Base-by-base conservation (phyloP, 2,797 vertebrate species). In the Xyrichtys novacula region DNA sequence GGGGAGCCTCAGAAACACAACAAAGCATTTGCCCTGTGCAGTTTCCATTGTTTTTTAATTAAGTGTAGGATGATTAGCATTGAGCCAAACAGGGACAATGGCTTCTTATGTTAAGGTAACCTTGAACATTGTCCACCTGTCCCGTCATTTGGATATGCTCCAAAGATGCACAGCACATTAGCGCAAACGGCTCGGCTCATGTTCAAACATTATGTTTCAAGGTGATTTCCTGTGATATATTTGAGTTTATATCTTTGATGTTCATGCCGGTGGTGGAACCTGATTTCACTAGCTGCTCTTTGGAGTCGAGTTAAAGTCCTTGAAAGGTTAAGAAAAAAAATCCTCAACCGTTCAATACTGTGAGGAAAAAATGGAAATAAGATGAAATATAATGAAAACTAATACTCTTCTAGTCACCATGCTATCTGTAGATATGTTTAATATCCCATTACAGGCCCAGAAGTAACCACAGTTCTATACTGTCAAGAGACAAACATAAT, bases 401-500 rank as follows among this genome's bases (percentile, higher is more conserved):
- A 93, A 94, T 93, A 90, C 85, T 85, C 78, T 91, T 84, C 85
- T 81, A 74, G 85, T 86, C 80, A 78, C 85, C 62, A 52, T 82
- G 74, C 83, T 82, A 88, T 88, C 88, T 85, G 77, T 80, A 90
- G 89, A 93, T 90, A 91, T 91, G 90, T 89, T 92, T 93, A 93
- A 93, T 92, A 94, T 94, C 89, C 90, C 80, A 92, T 93, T 92
- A 92, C 86, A 84, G 90, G 65, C 73, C 79, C 61, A 85, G 84
- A 90, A 89, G 91, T 89, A 91, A 91, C 88, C 88, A 85, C 85
- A 89, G 90, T 85, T 92, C 87, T 85, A 86, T 89, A 85, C 83
- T 85, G 88, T 88, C 91, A 90, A 89, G 92, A 92, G 90, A 86
- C 90, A 90, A 92, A 92, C 91, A 93, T 90, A 91, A 94, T 94